These are phyloP conservation scores for Grammomys dolichurus DNA, from an alignment of 2,113 vertebrate genomes.

Conservation along the genomic window DNA sequence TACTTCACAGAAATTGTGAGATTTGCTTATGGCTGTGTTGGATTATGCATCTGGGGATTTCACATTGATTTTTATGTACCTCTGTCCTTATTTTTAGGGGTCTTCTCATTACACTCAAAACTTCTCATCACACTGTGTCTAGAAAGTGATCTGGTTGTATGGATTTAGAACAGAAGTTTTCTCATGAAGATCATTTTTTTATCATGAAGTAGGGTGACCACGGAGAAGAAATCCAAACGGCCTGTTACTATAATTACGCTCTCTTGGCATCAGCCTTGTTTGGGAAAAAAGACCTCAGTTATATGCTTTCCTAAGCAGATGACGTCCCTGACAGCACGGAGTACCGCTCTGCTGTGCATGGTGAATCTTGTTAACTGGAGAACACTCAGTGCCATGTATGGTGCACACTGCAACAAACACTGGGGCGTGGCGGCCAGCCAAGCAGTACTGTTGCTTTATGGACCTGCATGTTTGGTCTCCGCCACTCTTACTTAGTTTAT, in stretches of 20 bases:
- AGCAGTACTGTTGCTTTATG: background rate
- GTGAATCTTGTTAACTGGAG: background rate
- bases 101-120: background rate
- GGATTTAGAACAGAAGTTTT: background rate
- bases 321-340: background rate
- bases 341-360: background rate
- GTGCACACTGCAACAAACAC: background rate
- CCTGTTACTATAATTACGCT: background rate
- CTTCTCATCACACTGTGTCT: background rate
- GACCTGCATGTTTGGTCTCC: background rate
- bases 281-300: background rate
- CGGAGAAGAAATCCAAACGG: background rate
- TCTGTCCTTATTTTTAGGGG: background rate
- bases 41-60: background rate
- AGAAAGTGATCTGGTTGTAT: background rate
- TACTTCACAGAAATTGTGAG: background rate
- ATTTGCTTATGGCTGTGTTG: background rate
- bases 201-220: background rate
- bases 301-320: background rate
- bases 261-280: background rate
- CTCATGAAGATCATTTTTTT: slow-evolving; percentile 24
- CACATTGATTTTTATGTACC: background rate
- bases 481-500: background rate
- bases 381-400: background rate
- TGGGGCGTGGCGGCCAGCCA: background rate